A percentile compares a stretch with the other conserved stretches of the same genome.
These are phyloP conservation scores for Siniperca undulata DNA, from an alignment of 2,797 vertebrate genomes.

Conservation along the genomic window DNA sequence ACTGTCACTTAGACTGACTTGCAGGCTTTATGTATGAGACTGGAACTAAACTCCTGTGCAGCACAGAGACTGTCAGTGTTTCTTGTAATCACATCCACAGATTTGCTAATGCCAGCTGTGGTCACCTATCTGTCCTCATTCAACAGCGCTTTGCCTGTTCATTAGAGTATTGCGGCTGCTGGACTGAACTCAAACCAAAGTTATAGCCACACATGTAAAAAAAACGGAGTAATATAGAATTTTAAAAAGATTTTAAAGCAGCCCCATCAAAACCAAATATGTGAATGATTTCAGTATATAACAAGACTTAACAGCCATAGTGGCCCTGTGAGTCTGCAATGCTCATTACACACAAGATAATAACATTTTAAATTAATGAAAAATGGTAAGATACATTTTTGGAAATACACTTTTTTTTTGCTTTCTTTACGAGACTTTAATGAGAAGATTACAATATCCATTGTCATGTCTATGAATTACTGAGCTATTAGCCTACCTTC, in stretches of 20 bases:
- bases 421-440: neutral
- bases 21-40: conserved; percentile 44
- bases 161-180: conserved; percentile 1
- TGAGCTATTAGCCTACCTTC: neutral
- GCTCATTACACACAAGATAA: neutral
- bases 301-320: neutral
- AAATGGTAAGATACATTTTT: neutral
- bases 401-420: neutral
- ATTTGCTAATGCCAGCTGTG: conserved; percentile 46
- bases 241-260: neutral
- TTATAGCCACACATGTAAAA: conserved; percentile 3
- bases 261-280: conserved; percentile 3
- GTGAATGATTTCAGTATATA: neutral
- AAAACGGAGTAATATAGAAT: conserved; percentile 2
- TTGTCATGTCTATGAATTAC: neutral
- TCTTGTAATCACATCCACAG: conserved; percentile 48
- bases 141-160: conserved; percentile 16
- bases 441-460: neutral
- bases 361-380: neutral
- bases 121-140: conserved; percentile 44
- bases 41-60: conserved; percentile 34
- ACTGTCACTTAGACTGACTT: conserved; percentile 48
- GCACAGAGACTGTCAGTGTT: conserved; percentile 21
- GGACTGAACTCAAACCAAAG: conserved; percentile 22
- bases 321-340: neutral